A percentile compares a stretch with the other conserved stretches of the same genome.
phyloP scores from a whole-genome alignment of 2,113 vertebrate genomes.

The Hydrochoerus hydrochaeris region DNA sequence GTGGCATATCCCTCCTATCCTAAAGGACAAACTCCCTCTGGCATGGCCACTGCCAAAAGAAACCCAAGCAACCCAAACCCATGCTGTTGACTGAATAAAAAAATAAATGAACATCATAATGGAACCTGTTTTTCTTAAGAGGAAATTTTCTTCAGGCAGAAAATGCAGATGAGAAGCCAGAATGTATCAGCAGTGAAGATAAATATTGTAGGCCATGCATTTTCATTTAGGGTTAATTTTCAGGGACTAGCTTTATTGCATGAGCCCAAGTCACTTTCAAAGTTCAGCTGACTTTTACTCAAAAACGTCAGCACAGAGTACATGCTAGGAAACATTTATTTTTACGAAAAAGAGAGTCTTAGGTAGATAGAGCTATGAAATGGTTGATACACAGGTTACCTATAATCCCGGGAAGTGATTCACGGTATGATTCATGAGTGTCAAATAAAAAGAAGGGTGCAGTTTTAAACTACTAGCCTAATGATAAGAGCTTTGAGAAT shows the following conservation, averaged over 20 bases:
- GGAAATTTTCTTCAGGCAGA: neutral
- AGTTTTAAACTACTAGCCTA: conserved; percentile 70
- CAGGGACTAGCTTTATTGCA: neutral
- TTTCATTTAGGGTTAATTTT: neutral
- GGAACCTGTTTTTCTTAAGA: neutral
- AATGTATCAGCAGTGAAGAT: neutral
- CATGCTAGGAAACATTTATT: neutral
- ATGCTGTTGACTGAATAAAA: neutral
- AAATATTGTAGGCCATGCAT: neutral
- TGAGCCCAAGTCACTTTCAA: neutral
- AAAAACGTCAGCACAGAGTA: neutral
- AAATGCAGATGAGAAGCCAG: conserved; percentile 1
- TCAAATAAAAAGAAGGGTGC: conserved; percentile 69
- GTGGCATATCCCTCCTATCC: neutral
- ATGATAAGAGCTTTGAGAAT: conserved; percentile 71
- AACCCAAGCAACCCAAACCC: neutral
- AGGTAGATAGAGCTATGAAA: conserved; percentile 36
- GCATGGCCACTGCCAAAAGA: neutral
- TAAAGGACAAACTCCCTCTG: neutral
- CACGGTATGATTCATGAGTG: conserved; percentile 71
- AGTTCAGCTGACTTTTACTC: conserved; percentile 44
- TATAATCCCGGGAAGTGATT: conserved; percentile 44
- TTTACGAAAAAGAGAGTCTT: conserved; percentile 16
- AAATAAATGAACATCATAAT: neutral
- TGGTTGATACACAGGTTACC: conserved; percentile 53